Base-by-base conservation (phyloP, 1,140 invertebrate genomes). In the Drosophila pectinifera region DNA sequence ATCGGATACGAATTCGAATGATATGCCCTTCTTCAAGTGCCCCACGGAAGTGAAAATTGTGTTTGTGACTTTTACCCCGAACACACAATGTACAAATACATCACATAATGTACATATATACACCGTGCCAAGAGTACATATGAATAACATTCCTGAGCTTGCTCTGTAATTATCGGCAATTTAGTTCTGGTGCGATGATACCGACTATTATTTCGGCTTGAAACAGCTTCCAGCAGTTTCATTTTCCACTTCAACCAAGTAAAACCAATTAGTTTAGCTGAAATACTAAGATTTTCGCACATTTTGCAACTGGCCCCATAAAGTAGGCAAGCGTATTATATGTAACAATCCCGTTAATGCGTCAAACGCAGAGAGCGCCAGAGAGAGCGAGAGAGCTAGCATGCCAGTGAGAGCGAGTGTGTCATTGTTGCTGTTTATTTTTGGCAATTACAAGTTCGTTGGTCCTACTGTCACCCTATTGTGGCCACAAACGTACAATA, bases 361-460 rank as follows among this genome's bases (percentile, higher is more conserved):
- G 38, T 36, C 28, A 26, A 46, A 26, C 10, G 18, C 18, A 16
- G 34, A 11, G 46, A 31, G 39, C 20, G 16, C 5, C 1, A 42
- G 20, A 26, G 16, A 45, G 10, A 11, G 41, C 4, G 16, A 34
- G 20, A 39, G 43, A 55, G 42, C 18, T 28, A 36, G 53, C 14
- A 7, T 10, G 8, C 26, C 5, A 28, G 18, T 28, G n/a, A 18
- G 16, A 20, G 14, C 34, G 45, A 28, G 34, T 54, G 63, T 67
- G 63, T 61, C 55, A 64, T 67, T 78, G 55, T 64, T 59, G 45
- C 73, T 82, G 46, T 73, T 78, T 73, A 82, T 82, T 78, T 82
- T 81, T 65, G 73, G 67, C 68, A 62, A 70, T 70, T 77, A 81
- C 58, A 65, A 77, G 73, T 81, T 80, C 45, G 65, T 62, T 80